Evolutionary conservation across 2,797 vertebrate species (phyloP), one percentile per base, ranked within the genome.

Genomic region (Gobio occitaniae): DNA sequence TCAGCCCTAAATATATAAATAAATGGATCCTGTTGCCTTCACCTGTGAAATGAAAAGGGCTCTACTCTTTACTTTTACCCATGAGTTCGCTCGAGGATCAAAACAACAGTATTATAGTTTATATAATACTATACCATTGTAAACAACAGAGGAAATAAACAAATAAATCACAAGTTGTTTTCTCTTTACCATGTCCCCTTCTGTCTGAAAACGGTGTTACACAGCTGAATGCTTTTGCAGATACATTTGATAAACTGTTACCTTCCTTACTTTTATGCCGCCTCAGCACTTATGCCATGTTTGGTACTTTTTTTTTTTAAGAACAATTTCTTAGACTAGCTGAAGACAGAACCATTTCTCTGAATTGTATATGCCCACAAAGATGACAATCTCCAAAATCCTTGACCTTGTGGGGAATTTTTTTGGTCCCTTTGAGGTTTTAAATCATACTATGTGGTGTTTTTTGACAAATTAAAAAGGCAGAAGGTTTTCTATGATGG

Each of bases 91-190:
- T 72, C 50, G 16, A 63, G 44, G 44, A 84, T 80, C 83, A 80
- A 61, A 77, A 50, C 25, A 61, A 65, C 63, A 61, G 21, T 38
- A 75, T 70, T 84, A 65, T 71, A 80, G 74, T 63, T 71, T 29
- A 77, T 75, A 80, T 36, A 48, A 8, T 29, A 32, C 52, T 77
- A 70, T 54, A 68, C 52, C 52, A 69, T 52, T 76, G 25, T 76
- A 59, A 77, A 69, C 47, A 77, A 70, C 50, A 65, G 48, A 48
- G 72, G 17, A 38, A 85, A 72, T 81, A 82, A 71, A 83, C 78
- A 61, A 61, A 85, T 84, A 78, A 82, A 81, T 50, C 61, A 78
- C 21, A 65, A 50, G 44, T 77, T 0, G 8, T 70, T 68, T 84
- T 70, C 54, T 77, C 5, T 72, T 25, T 32, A 38, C 21, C 10